These are phyloP conservation scores for Ara ararauna DNA, from an alignment of 2,797 vertebrate genomes.

Conservation along the genomic window DNA sequence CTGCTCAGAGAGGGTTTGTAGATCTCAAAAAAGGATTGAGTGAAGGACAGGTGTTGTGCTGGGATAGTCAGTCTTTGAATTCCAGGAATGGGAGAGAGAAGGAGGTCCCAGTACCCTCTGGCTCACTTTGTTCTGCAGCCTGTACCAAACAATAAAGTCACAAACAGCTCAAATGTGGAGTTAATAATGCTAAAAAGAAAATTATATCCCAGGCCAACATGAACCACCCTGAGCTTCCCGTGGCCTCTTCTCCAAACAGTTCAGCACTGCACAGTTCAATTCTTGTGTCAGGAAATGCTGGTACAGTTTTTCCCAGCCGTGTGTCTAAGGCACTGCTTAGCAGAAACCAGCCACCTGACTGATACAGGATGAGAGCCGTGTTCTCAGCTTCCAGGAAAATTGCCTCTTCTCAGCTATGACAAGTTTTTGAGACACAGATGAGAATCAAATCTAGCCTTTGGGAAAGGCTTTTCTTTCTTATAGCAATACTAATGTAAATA, in stretches of 20 bases:
- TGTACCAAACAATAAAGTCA: neutral
- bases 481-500: neutral
- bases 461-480: neutral
- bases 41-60: neutral
- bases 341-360: neutral
- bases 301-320: neutral
- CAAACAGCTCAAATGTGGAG: neutral
- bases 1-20: neutral
- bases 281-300: neutral
- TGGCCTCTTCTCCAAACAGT: neutral
- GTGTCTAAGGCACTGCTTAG: neutral
- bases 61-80: neutral
- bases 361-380: accelerated
- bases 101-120: neutral
- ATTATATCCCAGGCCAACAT: neutral
- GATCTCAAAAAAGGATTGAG: neutral
- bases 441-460: neutral
- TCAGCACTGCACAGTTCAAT: neutral
- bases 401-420: neutral
- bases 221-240: neutral
- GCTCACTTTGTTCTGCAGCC: neutral
- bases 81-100: neutral
- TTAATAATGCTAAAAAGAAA: neutral
- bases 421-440: neutral
- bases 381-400: neutral